Conservation (phyloP, 2,888 invertebrate species). For the Oeneis ivallda region DNA sequence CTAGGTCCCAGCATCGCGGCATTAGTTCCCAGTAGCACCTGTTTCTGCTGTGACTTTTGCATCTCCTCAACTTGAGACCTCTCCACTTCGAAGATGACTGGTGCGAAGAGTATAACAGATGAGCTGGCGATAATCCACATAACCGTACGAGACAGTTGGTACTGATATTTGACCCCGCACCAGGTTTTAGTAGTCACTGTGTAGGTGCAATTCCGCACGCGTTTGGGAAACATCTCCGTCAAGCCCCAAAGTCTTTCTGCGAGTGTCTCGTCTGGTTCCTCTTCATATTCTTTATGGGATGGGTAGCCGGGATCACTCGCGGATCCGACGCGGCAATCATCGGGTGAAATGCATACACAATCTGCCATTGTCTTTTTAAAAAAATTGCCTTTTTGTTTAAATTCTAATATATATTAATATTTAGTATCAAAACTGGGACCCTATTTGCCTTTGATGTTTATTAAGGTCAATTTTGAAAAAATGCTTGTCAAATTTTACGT, state of each 20-base stretch:
- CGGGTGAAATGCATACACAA: constrained; percentile 2
- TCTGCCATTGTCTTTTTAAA: constrained; percentile 6
- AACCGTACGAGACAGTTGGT: constrained; percentile 88
- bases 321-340: constrained; percentile 37
- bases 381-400: not conserved
- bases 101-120: constrained; percentile 95
- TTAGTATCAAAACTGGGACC: not conserved
- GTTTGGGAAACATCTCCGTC: constrained; percentile 97
- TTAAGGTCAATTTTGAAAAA: no score
- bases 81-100: constrained; percentile 97
- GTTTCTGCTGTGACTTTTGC: constrained; percentile 96
- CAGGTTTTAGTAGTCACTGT: constrained; percentile 81
- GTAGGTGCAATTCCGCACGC: constrained; percentile 85
- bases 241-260: constrained; percentile 94
- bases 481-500: no score
- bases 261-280: constrained; percentile 92
- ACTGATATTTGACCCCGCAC: constrained; percentile 84
- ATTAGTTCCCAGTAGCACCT: constrained; percentile 94
- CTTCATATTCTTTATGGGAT: constrained; percentile 79
- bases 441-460: not conserved
- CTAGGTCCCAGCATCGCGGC: constrained; percentile 87
- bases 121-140: constrained; percentile 97
- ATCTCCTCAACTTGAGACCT: constrained; percentile 96
- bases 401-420: not conserved
- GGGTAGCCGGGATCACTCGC: constrained; percentile 49